Percentiles rank a stretch among this genome's conserved stretches.
phyloP scores from a whole-genome alignment of 2,888 invertebrate genomes.

The Heliconius sara region DNA sequence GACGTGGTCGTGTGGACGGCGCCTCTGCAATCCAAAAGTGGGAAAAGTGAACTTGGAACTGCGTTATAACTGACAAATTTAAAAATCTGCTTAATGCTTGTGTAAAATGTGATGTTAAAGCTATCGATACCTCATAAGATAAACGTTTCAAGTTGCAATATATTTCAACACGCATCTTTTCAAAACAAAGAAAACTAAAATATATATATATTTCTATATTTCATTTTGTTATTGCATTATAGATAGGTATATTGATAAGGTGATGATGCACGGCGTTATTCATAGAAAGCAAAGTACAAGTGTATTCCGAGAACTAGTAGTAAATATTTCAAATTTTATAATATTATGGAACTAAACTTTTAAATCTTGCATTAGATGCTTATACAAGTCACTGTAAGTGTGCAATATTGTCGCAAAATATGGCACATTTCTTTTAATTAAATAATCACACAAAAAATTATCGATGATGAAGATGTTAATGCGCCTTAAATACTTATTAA shows the following conservation, averaged over 20 bases:
- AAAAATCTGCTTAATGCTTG: conserved; percentile 7
- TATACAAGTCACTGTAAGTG: no score
- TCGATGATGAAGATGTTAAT: background rate
- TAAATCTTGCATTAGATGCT: no score
- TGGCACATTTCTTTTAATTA: background rate
- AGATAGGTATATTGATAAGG: background rate
- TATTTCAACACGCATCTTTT: background rate
- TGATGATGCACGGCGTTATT: background rate
- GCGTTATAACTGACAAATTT: conserved; percentile 24
- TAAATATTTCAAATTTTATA: no score
- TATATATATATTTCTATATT: background rate
- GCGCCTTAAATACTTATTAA: background rate
- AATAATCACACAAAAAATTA: background rate
- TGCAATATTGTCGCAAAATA: background rate
- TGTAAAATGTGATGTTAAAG: background rate
- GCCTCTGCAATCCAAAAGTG: conserved; percentile 35
- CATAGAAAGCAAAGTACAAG: background rate
- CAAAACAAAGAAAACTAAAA: background rate
- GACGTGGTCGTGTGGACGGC: conserved; percentile 44
- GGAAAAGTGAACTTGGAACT: conserved; percentile 38
- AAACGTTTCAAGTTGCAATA: no score
- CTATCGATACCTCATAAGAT: background rate
- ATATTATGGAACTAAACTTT: no score
- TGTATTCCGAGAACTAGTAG: background rate
- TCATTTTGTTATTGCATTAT: background rate